Evolutionary conservation across 2,888 invertebrate species (phyloP).

Genomic region (Nineta flava): DNA sequence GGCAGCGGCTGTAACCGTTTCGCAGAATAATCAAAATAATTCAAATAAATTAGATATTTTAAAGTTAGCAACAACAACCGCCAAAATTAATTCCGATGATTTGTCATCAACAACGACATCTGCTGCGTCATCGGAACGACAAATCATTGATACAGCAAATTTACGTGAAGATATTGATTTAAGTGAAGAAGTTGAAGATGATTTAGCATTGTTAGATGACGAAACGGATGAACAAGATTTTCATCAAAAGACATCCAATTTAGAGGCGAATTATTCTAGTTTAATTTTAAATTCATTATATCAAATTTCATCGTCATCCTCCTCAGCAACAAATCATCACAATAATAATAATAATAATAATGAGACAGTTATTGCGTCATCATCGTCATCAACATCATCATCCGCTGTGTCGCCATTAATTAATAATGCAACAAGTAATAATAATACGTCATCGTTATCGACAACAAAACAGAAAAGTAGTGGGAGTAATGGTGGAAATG

Average conservation of each 20-base stretch:
- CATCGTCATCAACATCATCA: slow-evolving; percentile 17
- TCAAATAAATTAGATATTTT: slow-evolving; percentile 47
- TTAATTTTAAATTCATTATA: slow-evolving; percentile 53
- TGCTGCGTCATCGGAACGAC: slow-evolving; percentile 15
- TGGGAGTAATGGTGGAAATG: slow-evolving; percentile 8
- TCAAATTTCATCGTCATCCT: slow-evolving; percentile 35
- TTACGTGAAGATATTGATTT: slow-evolving; percentile 45
- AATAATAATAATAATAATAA: slow-evolving; percentile 22
- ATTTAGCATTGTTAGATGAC: slow-evolving; percentile 55
- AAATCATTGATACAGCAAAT: slow-evolving; percentile 12
- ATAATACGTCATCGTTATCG: slow-evolving; percentile 19
- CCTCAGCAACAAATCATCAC: slow-evolving; percentile 27
- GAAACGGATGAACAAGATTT: slow-evolving; percentile 44
- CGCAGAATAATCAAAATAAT: slow-evolving; percentile 18
- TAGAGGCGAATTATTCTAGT: slow-evolving; percentile 54
- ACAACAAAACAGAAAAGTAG: slow-evolving; percentile 19
- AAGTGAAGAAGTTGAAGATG: slow-evolving; percentile 57
- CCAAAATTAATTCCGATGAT: slow-evolving; percentile 22
- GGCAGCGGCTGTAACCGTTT: slow-evolving; percentile 25
- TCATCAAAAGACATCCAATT: slow-evolving; percentile 36
- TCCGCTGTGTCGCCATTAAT: slow-evolving; percentile 31
- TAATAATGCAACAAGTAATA: slow-evolving; percentile 9
- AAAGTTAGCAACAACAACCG: slow-evolving; percentile 37
- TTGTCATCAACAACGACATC: slow-evolving; percentile 15
- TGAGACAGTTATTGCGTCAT: slow-evolving; percentile 28